Evolutionary conservation across 2,888 invertebrate genomes (phyloP).

Genomic region (Yponomeuta cagnagella): DNA sequence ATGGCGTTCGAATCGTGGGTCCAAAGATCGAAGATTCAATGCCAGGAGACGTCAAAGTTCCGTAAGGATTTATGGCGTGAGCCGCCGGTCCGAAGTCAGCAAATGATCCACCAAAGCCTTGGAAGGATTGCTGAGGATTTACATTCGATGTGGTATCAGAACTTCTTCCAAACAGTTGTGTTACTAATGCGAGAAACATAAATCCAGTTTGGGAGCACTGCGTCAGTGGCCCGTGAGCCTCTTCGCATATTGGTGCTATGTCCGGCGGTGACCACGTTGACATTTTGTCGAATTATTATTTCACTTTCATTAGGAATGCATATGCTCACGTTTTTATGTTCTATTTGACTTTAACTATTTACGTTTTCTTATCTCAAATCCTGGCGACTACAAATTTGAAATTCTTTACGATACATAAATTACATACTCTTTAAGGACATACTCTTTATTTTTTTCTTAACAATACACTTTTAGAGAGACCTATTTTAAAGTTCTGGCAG

Average conservation of each 20-base stretch:
- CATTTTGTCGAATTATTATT: conserved; percentile 27
- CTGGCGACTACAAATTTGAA: no score
- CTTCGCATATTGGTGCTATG: conserved; percentile 69
- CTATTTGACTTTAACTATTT: no score
- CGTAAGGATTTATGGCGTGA: background rate
- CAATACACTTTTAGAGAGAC: no score
- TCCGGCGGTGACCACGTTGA: conserved; percentile 74
- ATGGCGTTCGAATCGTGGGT: conserved; percentile 13
- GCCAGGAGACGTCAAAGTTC: conserved; percentile 16
- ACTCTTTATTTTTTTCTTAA: no score
- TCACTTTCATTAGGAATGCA: background rate
- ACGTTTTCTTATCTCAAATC: no score
- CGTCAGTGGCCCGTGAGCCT: conserved; percentile 67
- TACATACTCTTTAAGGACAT: no score
- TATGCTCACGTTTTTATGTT: no score
- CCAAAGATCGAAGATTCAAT: conserved; percentile 20
- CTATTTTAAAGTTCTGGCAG: no score
- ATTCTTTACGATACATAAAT: no score
- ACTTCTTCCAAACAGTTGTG: conserved; percentile 74
- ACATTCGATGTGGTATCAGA: conserved; percentile 36
- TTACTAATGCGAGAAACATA: conserved; percentile 75
- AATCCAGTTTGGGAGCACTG: conserved; percentile 76
- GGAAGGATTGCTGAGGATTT: conserved; percentile 21
- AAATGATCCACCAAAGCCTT: background rate
- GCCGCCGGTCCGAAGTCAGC: background rate